Evolutionary conservation across 2,888 invertebrate genomes (phyloP).

Genomic region (Mystacides longicornis): DNA sequence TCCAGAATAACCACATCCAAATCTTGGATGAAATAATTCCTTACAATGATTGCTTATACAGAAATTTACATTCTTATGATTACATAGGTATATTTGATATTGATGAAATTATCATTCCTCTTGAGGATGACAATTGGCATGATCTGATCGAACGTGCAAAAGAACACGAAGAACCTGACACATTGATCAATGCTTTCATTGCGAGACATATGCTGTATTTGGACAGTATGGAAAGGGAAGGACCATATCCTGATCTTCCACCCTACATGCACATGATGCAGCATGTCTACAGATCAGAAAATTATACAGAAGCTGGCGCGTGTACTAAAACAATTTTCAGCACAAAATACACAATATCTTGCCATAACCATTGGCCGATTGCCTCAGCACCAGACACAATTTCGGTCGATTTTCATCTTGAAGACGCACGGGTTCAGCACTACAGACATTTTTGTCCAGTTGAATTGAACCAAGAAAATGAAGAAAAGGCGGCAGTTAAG

Average conservation of each 20-base stretch:
- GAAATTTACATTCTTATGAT: conserved; percentile 81
- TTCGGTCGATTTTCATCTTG: conserved; percentile 72
- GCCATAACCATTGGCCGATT: conserved; percentile 89
- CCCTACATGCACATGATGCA: conserved; percentile 90
- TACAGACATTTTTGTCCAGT: conserved; percentile 89
- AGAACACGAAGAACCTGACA: conserved; percentile 38
- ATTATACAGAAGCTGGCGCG: conserved; percentile 87
- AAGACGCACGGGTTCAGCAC: conserved; percentile 84
- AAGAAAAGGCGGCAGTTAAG: conserved; percentile 68
- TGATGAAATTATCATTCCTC: conserved; percentile 91
- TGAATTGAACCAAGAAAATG: conserved; percentile 64
- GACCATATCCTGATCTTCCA: conserved; percentile 72
- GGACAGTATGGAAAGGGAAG: conserved; percentile 76
- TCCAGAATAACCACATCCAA: conserved; percentile 86
- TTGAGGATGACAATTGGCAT: conserved; percentile 65
- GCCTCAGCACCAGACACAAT: conserved; percentile 78
- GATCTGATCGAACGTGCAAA: conserved; percentile 68
- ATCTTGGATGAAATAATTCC: conserved; percentile 91
- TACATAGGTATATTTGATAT: conserved; percentile 85
- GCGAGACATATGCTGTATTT: conserved; percentile 88
- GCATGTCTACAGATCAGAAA: conserved; percentile 81
- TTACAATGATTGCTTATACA: conserved; percentile 93
- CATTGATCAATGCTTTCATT: conserved; percentile 57
- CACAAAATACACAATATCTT: conserved; percentile 76
- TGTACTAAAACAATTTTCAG: conserved; percentile 93